Base-by-base conservation (phyloP, 2,113 vertebrate genomes). In the Neofelis nebulosa region DNA sequence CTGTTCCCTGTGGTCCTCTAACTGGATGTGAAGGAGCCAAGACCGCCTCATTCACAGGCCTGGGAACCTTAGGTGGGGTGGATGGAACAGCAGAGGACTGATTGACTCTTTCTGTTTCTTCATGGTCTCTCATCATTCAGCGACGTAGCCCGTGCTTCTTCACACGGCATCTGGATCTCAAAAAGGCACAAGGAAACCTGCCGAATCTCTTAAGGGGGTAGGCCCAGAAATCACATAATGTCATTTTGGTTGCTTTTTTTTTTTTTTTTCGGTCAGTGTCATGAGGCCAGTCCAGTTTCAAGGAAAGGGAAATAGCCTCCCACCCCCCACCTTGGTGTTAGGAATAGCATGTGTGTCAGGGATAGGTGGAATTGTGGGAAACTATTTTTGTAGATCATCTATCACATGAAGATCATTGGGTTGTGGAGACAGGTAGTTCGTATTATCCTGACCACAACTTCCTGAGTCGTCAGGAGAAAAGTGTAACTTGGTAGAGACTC, bases 381-480 rank as follows among this genome's bases (percentile, higher is more conserved):
- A 3, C 10, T 38, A 36, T 45, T 69, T 57, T 57, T 97, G 68
- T n/a, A 78, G 69, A 45, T 19, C 31, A 9, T 88, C 31, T 82
- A 61, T 19, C 61, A 45, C 33, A 57, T 25, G 14, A 33, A 96
- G 63, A 12, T 82, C 80, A 48, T 31, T 79, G 91, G 25, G 16
- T 31, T 48, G 21, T 81, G 61, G 18, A 61, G 74, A 5, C 55
- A 33, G 33, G 27, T 68, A n/a, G 15, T 57, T 81, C 21, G 27
- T 55, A 11, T 38, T 68, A 55, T 29, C 41, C 38, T 65, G 52
- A 76, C 23, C 33, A 63, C 52, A 94, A 52, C 16, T 73, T 89
- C 50, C 36, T 33, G 61, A 97, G 33, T 27, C 65, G 31, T 86
- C 50, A 52, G 31, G 55, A 95, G 50, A 95, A 91, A 93, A 89